Conservation (phyloP, 1,140 invertebrate genomes). For the Microplitis demolitor region DNA sequence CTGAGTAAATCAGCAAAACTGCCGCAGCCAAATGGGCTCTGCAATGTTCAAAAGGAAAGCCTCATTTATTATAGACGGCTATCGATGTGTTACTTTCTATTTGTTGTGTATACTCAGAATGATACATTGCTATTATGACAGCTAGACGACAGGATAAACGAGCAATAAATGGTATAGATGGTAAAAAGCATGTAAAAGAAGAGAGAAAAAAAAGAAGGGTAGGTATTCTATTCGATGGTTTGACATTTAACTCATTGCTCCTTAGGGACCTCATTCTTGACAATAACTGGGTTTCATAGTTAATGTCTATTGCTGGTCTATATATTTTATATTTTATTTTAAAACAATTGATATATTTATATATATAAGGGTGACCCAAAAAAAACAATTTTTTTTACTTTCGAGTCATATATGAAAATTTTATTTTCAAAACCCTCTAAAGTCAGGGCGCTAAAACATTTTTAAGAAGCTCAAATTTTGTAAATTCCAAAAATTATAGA, state of each 20-base stretch:
- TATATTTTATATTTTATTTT: background rate
- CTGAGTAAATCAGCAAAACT: slow-evolving; percentile 69
- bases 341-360: background rate
- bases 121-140: slow-evolving; percentile 13
- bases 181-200: background rate
- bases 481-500: too few relatives aligned
- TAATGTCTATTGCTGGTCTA: background rate
- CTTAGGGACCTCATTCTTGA: background rate
- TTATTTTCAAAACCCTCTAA: too few relatives aligned
- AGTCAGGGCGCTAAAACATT: too few relatives aligned
- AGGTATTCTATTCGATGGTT: background rate
- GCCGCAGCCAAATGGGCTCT: slow-evolving; percentile 69
- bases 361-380: too few relatives aligned
- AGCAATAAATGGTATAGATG: background rate
- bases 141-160: background rate
- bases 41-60: slow-evolving; percentile 42
- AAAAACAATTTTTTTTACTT: too few relatives aligned
- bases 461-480: too few relatives aligned
- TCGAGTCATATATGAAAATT: too few relatives aligned
- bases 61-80: background rate
- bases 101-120: slow-evolving; percentile 7
- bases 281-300: too few relatives aligned
- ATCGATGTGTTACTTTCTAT: slow-evolving; percentile 2
- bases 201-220: slow-evolving; percentile 11
- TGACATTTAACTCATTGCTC: slow-evolving; percentile 23